Percentiles rank a stretch among this genome's conserved stretches.
Evolutionary conservation across 1,140 invertebrate genomes (phyloP).

Genomic region (Eulimnadia texana): DNA sequence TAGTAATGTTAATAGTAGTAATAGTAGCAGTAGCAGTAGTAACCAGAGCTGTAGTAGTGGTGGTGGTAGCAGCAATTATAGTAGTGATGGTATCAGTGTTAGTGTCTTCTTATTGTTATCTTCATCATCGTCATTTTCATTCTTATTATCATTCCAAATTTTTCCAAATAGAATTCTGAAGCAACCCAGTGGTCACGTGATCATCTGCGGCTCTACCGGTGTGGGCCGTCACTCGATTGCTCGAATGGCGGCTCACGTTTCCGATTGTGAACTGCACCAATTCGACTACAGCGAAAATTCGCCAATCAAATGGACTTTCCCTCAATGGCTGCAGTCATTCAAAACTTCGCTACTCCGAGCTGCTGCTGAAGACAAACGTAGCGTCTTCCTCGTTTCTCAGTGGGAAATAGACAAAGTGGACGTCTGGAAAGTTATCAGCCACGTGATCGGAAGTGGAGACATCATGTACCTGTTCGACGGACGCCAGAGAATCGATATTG

Average conservation of each 20-base stretch:
- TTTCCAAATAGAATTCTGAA: slow-evolving; percentile 79
- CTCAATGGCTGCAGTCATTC: slow-evolving; percentile 82
- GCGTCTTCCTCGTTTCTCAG: slow-evolving; percentile 81
- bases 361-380: slow-evolving; percentile 60
- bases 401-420: slow-evolving; percentile 44
- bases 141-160: no score
- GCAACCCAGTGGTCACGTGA: slow-evolving; percentile 70
- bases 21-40: no score
- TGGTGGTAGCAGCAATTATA: no score
- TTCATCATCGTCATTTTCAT: no score
- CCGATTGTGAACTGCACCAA: slow-evolving; percentile 76
- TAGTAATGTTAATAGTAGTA: no score
- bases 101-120: no score
- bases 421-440: slow-evolving; percentile 75
- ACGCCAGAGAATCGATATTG: slow-evolving; percentile 83
- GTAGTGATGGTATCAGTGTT: no score
- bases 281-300: slow-evolving; percentile 20
- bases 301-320: not conserved
- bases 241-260: slow-evolving; percentile 76
- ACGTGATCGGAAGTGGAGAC: slow-evolving; percentile 85
- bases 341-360: slow-evolving; percentile 64
- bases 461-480: slow-evolving; percentile 75
- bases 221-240: slow-evolving; percentile 83
- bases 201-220: slow-evolving; percentile 78
- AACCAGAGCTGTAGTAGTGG: no score